Base-by-base conservation (phyloP, 2,113 vertebrate species). In the Tragelaphus strepsiceros region DNA sequence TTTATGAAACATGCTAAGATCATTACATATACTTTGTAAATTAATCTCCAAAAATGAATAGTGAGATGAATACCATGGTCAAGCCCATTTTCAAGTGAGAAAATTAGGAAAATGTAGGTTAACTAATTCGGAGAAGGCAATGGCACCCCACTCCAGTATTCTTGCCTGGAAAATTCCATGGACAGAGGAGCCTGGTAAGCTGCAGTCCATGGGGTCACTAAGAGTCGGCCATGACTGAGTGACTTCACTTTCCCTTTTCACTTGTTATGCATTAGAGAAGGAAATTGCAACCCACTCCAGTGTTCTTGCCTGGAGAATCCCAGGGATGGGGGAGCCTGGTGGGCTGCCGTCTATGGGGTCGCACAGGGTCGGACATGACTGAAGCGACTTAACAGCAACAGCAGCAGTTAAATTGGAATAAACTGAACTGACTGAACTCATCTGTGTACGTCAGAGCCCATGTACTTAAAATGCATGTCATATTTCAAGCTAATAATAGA, bases 171-270 rank as follows among this genome's bases (percentile, higher is more conserved):
- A 12, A 61, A 61, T 61, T 26, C 59, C 26, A 61, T 5, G 26
- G 12, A 28, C 1, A 0, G 12, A 5, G 5, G 59, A 61, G 12
- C 26, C 26, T 61, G 26, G 26, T 14, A 4, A 2, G 26, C 26
- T 61, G 26, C 59, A 2, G 5, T 28, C 12, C 13, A 12, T 61
- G 59, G 26, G 26, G 5, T 61, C 1, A 2, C 26, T 14, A 49
- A 49, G 46, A 49, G 46, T 49, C 9, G 26, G 54, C 21, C 19
- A 56, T 0, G 19, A 22, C 54, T 56, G 54, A 56, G 21, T 0
- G 21, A 56, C 21, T 56, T 56, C 54, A 56, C 54, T 56, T 56
- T 56, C 7, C 21, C 7, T 56, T 56, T 56, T 21, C 54, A 56
- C 54, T 56, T 56, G 43, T 56, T 21, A 56, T 56, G 54, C 2